Conservation (phyloP, 2,797 vertebrate genomes). For the Zenarchopterus dispar region DNA sequence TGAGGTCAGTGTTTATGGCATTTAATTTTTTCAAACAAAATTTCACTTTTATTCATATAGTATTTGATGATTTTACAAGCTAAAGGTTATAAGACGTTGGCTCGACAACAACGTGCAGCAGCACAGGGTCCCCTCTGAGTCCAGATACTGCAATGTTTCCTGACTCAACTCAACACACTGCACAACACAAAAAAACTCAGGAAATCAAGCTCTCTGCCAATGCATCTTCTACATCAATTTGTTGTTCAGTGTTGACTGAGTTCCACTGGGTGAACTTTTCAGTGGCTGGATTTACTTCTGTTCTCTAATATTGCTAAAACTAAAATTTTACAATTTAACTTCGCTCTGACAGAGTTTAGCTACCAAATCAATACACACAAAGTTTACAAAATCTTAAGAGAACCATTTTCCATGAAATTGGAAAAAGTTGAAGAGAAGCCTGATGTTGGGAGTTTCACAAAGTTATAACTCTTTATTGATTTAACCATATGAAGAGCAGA, state of each 20-base stretch:
- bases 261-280: conserved; percentile 27
- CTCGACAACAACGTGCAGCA: conserved; percentile 8
- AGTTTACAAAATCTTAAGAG: conserved; percentile 30
- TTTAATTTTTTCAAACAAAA: not conserved
- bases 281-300: conserved; percentile 27
- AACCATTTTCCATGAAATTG: conserved; percentile 20
- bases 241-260: conserved; percentile 12
- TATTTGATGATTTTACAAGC: not conserved
- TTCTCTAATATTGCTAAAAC: conserved; percentile 26
- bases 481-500: conserved; percentile 25
- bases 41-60: too few species aligned
- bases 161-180: conserved; percentile 2
- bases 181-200: conserved; percentile 2
- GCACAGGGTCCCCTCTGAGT: conserved; percentile 10
- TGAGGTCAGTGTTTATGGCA: too few species aligned
- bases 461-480: conserved; percentile 38
- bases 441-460: conserved; percentile 32
- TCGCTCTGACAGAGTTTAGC: conserved; percentile 21
- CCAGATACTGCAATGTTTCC: conserved; percentile 13
- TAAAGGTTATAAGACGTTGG: conserved; percentile 15
- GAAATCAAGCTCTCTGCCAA: conserved; percentile 32
- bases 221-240: conserved; percentile 38
- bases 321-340: conserved; percentile 26
- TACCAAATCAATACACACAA: conserved; percentile 43
- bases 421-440: conserved; percentile 12